phyloP scores from a whole-genome alignment of 2,113 vertebrate species.

The Leucopternis melanops region DNA sequence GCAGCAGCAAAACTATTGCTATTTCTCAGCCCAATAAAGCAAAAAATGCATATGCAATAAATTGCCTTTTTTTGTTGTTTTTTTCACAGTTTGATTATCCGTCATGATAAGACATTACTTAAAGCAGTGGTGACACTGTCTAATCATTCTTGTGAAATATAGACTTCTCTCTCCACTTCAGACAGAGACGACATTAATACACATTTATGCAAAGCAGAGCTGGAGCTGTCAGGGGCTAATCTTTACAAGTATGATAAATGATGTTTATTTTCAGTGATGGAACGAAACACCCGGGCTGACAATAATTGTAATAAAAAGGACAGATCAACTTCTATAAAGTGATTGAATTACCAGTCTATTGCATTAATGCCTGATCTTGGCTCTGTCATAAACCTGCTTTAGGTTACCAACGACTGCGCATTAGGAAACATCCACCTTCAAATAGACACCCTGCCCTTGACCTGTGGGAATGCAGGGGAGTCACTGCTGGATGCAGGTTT shows the following conservation, averaged over 20 bases:
- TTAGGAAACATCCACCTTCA: constrained; percentile 80
- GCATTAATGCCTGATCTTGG: constrained; percentile 84
- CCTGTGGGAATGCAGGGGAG: constrained; percentile 9
- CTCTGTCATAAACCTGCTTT: constrained; percentile 70
- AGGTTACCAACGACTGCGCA: constrained; percentile 55
- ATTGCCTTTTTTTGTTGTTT: constrained; percentile 49
- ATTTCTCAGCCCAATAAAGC: constrained; percentile 44
- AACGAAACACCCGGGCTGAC: constrained; percentile 90
- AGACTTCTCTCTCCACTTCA: constrained; percentile 72
- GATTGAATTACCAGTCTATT: constrained; percentile 98
- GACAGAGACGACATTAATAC: constrained; percentile 78
- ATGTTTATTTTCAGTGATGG: constrained; percentile 98
- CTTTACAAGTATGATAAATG: constrained; percentile 98
- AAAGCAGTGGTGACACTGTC: constrained; percentile 78
- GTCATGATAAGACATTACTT: constrained; percentile 80
- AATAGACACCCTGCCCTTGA: constrained; percentile 72
- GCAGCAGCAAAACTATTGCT: neutral
- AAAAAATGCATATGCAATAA: constrained; percentile 57
- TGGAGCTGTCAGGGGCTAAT: constrained; percentile 91
- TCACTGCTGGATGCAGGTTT: neutral
- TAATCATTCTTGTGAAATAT: constrained; percentile 84
- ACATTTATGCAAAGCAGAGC: constrained; percentile 91
- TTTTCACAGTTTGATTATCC: constrained; percentile 71
- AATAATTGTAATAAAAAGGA: constrained; percentile 99
- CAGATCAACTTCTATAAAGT: constrained; percentile 91